Conservation (phyloP, 2,113 vertebrate genomes). For the Kryptolebias marmoratus region DNA sequence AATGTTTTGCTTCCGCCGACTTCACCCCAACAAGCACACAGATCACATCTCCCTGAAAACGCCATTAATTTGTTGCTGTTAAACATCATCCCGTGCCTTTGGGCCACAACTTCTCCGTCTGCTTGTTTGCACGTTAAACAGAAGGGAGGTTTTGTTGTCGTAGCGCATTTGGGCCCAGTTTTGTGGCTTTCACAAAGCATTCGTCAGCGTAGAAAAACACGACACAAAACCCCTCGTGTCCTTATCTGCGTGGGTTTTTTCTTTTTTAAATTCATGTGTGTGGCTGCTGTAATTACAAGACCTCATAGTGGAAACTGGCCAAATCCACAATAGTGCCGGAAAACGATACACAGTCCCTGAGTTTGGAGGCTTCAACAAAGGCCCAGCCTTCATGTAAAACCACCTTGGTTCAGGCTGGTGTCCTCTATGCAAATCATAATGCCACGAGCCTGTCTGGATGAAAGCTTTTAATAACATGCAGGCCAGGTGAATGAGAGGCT, state of each 20-base stretch:
- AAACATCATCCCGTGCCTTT: background rate
- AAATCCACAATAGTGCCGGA: constrained; percentile 4
- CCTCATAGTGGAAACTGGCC: background rate
- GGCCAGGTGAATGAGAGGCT: constrained; percentile 63
- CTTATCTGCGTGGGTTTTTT: background rate
- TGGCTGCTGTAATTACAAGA: background rate
- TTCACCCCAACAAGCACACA: background rate
- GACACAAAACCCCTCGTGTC: too few relatives aligned
- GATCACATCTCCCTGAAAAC: background rate
- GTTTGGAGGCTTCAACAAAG: constrained; percentile 30
- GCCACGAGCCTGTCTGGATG: constrained; percentile 21
- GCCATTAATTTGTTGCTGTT: background rate
- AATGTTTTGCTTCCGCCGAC: background rate
- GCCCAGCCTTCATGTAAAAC: constrained; percentile 16
- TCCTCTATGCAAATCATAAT: constrained; percentile 47
- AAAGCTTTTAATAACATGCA: constrained; percentile 66
- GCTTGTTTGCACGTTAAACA: constrained; percentile 19
- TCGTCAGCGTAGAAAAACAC: too few relatives aligned
- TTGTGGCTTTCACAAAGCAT: too few relatives aligned
- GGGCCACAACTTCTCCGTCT: background rate
- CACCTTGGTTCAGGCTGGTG: background rate
- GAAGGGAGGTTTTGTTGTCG: background rate
- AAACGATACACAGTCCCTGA: constrained; percentile 7
- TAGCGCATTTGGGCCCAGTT: too few relatives aligned
- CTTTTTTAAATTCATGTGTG: background rate